Percentiles rank a stretch among this genome's conserved stretches.
phyloP scores from a whole-genome alignment of 2,888 invertebrate genomes.

The Phyllotreta cruciferae region DNA sequence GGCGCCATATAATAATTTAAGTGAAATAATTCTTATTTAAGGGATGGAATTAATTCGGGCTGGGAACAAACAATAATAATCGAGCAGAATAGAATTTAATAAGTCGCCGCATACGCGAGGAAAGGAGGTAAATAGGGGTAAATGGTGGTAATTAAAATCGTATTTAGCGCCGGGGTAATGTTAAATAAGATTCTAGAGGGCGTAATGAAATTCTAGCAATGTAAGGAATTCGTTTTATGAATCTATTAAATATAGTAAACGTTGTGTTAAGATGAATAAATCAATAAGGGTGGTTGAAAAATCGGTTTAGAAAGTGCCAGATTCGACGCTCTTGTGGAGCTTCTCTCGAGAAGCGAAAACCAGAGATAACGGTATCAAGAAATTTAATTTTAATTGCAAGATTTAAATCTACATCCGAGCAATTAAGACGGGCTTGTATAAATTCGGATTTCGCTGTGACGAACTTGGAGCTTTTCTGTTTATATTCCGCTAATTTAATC shows the following conservation, averaged over 20 bases:
- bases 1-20: too few relatives aligned
- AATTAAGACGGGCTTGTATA: constrained; percentile 53
- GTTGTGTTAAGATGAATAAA: too few relatives aligned
- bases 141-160: constrained; percentile 16
- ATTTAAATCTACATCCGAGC: constrained; percentile 53
- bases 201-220: constrained; percentile 2
- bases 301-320: constrained; percentile 29
- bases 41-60: constrained; percentile 1
- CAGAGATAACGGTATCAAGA: constrained; percentile 51
- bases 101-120: constrained; percentile 3
- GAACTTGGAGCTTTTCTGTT: constrained; percentile 47
- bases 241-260: too few relatives aligned
- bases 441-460: constrained; percentile 49
- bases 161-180: constrained; percentile 14
- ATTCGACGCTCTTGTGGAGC: constrained; percentile 12
- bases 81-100: constrained; percentile 19
- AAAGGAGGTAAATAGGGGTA: constrained; percentile 14
- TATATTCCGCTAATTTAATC: constrained; percentile 41
- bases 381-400: constrained; percentile 55
- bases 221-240: too few relatives aligned
- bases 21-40: neutral
- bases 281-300: too few relatives aligned
- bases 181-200: constrained; percentile 5
- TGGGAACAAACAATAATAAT: constrained; percentile 15
- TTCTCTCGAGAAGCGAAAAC: constrained; percentile 34